Conservation (phyloP, 2,888 invertebrate genomes). For the Phyllotreta striolata region DNA sequence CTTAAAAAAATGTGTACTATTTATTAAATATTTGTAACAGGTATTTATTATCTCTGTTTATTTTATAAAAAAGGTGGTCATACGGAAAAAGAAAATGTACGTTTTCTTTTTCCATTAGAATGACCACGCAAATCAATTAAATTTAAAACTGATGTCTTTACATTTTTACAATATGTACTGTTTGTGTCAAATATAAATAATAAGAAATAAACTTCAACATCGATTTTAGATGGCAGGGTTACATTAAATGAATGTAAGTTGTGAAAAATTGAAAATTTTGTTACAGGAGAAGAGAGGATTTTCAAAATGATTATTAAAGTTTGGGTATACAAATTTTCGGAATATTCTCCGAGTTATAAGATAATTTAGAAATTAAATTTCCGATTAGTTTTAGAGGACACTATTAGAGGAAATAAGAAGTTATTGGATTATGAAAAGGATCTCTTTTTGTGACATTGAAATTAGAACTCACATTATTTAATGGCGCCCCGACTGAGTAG, state of each 20-base stretch:
- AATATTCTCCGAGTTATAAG: too few species aligned
- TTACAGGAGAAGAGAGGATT: background rate
- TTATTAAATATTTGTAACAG: conserved; percentile 47
- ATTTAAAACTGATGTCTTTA: conserved; percentile 45
- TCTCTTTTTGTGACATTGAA: too few species aligned
- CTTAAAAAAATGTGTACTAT: conserved; percentile 46
- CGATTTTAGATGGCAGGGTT: conserved; percentile 2
- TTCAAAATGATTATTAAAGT: background rate
- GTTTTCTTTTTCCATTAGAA: conserved; percentile 39
- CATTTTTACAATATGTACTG: conserved; percentile 41
- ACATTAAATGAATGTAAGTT: conserved; percentile 6
- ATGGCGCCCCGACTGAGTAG: background rate
- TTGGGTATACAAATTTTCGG: background rate
- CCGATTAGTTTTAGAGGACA: too few species aligned
- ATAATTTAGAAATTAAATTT: too few species aligned
- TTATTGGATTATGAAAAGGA: too few species aligned
- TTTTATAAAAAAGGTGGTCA: conserved; percentile 39
- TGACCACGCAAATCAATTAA: conserved; percentile 37
- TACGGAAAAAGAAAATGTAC: conserved; percentile 37
- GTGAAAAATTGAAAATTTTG: background rate
- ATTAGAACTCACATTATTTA: background rate
- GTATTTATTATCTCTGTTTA: conserved; percentile 40
- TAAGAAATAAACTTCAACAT: conserved; percentile 39
- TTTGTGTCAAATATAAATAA: conserved; percentile 37
- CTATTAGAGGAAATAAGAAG: too few species aligned